phyloP scores from a whole-genome alignment of 2,797 vertebrate species.

The Pseudopleuronectes americanus region DNA sequence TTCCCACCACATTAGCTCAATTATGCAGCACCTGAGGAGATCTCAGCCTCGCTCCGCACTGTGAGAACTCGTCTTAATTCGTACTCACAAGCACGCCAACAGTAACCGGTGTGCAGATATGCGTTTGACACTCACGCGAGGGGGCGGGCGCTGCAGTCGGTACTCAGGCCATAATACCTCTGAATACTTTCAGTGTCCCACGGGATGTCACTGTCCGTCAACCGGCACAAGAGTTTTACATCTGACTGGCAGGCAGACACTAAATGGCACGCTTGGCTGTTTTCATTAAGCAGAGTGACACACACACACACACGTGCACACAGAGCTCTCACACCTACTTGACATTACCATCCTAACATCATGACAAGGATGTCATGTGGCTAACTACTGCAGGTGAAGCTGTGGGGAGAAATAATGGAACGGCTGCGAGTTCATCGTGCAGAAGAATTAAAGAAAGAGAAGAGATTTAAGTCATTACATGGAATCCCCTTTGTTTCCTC shows the following conservation, averaged over 20 bases:
- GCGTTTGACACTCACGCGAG: constrained; percentile 14
- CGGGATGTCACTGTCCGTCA: constrained; percentile 61
- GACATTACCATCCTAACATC: constrained; percentile 73
- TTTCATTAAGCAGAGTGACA: constrained; percentile 66
- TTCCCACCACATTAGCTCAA: constrained; percentile 70
- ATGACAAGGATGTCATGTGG: constrained; percentile 71
- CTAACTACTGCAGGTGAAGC: constrained; percentile 67
- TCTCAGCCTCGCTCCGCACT: constrained; percentile 52
- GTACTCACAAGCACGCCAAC: constrained; percentile 51
- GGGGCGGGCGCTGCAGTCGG: constrained; percentile 8
- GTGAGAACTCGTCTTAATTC: constrained; percentile 61
- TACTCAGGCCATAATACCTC: constrained; percentile 40
- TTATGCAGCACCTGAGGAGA: constrained; percentile 75
- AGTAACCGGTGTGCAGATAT: constrained; percentile 28
- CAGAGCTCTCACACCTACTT: constrained; percentile 69
- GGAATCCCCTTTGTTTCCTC: constrained; percentile 52
- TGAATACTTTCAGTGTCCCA: constrained; percentile 42
- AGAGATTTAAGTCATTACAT: constrained; percentile 52
- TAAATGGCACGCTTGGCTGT: constrained; percentile 63
- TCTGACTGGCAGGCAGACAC: constrained; percentile 52
- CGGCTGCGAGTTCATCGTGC: constrained; percentile 31
- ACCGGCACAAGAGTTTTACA: constrained; percentile 40
- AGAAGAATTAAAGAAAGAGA: constrained; percentile 10
- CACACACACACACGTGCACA: constrained; percentile 24
- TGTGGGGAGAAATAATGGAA: constrained; percentile 53